phyloP scores from a whole-genome alignment of 2,888 invertebrate species.

The Lagria hirta region DNA sequence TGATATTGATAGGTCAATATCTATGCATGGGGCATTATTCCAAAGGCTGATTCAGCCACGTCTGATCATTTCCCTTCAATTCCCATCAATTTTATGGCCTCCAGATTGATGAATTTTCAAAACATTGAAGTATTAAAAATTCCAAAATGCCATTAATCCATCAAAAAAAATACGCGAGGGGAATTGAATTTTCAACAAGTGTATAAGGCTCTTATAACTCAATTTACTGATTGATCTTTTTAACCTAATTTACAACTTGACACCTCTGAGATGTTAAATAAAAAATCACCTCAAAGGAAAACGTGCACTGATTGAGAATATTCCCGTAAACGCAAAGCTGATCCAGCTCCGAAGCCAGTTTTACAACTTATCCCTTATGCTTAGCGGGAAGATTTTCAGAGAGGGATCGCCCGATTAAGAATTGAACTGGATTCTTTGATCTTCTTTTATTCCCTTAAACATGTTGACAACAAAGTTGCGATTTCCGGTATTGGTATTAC shows the following conservation, averaged over 20 bases:
- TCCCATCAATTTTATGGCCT: conserved; percentile 27
- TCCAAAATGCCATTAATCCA: conserved; percentile 14
- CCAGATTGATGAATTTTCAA: conserved; percentile 26
- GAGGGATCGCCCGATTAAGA: no score
- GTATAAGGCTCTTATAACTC: conserved; percentile 34
- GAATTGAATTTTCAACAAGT: conserved; percentile 37
- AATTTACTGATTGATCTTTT: conserved; percentile 42
- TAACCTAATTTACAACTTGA: conserved; percentile 41
- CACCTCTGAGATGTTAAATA: conserved; percentile 44
- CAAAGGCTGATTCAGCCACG: conserved; percentile 13
- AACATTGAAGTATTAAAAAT: conserved; percentile 10
- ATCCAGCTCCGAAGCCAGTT: no score
- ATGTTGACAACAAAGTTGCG: no score
- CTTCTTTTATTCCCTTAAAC: no score
- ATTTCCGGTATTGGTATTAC: no score
- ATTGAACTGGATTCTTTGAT: no score
- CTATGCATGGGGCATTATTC: conserved; percentile 29
- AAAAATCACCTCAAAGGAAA: conserved; percentile 45
- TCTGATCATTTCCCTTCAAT: conserved; percentile 24
- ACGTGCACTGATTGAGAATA: conserved; percentile 44
- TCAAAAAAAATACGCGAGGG: conserved; percentile 1
- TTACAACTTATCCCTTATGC: no score
- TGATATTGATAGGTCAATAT: conserved; percentile 33
- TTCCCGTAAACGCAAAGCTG: no score
- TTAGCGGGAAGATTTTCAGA: no score